Conservation (phyloP, 2,113 vertebrate genomes). For the Ailurus styani region DNA sequence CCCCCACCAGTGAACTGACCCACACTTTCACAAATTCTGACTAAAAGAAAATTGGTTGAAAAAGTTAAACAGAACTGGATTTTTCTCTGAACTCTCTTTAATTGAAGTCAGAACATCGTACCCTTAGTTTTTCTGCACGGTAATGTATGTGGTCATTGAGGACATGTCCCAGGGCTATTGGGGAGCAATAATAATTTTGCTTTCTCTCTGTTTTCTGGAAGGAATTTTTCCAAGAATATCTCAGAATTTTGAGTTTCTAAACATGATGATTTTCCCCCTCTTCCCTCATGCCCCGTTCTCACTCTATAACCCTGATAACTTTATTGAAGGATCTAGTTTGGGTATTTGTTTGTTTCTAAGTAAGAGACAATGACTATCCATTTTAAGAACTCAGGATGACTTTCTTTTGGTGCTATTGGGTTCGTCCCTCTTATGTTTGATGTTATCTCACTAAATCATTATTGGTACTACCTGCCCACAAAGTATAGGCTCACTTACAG, state of each 20-base stretch:
- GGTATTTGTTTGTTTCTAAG: not conserved
- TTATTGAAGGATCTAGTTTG: not conserved
- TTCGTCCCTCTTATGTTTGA: not conserved
- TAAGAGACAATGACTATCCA: not conserved
- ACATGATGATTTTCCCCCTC: constrained; percentile 5
- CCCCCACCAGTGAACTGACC: not conserved
- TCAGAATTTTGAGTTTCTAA: constrained; percentile 30
- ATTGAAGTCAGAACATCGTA: not conserved
- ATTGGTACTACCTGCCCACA: not conserved
- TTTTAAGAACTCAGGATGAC: not conserved
- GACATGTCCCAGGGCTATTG: not conserved
- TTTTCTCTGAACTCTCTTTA: not conserved
- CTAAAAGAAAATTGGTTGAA: not conserved
- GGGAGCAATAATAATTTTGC: not conserved
- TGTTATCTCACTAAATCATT: not conserved
- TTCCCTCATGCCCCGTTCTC: not conserved
- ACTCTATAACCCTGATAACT: not conserved
- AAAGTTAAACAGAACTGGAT: not conserved
- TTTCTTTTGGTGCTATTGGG: not conserved
- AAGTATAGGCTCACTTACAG: not conserved
- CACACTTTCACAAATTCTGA: not conserved
- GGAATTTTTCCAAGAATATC: not conserved
- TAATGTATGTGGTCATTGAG: not conserved
- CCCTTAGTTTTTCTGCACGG: not conserved
- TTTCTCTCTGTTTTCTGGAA: constrained; percentile 13